Percentiles rank a stretch among this genome's conserved stretches.
These are phyloP conservation scores for Acromyrmex charruanus DNA, from an alignment of 1,140 invertebrate species.

Conservation along the genomic window DNA sequence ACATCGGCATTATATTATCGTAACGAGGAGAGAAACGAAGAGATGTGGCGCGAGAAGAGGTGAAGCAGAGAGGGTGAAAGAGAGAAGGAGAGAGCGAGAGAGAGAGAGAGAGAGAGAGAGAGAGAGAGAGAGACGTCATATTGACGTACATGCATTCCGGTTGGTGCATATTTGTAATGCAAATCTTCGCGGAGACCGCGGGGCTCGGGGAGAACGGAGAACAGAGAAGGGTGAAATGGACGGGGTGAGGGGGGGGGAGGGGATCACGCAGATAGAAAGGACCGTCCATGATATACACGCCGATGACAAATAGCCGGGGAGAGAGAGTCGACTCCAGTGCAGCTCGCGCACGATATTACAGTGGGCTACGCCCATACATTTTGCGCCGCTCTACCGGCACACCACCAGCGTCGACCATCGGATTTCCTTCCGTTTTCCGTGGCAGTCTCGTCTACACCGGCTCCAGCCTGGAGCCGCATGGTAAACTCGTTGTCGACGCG, in stretches of 20 bases:
- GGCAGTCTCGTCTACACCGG: conserved; percentile 64
- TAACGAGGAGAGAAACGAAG: conserved; percentile 39
- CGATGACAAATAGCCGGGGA: conserved; percentile 80
- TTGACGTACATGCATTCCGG: conserved; percentile 78
- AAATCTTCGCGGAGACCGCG: conserved; percentile 78
- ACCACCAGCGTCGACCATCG: conserved; percentile 69
- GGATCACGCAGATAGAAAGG: conserved; percentile 72
- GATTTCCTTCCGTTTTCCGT: conserved; percentile 79
- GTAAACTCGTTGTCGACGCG: conserved; percentile 64
- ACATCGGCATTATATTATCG: conserved; percentile 50
- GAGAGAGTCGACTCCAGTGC: conserved; percentile 69
- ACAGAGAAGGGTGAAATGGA: conserved; percentile 40
- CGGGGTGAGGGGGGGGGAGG: conserved; percentile 19
- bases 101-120: neutral
- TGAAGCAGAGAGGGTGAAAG: neutral
- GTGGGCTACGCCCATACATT: conserved; percentile 77
- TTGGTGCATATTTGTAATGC: conserved; percentile 81
- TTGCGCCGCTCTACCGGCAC: conserved; percentile 66
- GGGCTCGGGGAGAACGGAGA: conserved; percentile 45
- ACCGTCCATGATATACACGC: conserved; percentile 76
- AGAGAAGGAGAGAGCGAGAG: neutral
- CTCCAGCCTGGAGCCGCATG: conserved; percentile 18
- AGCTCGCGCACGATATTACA: conserved; percentile 77
- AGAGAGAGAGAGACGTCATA: conserved; percentile 75
- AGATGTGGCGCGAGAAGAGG: neutral